Conservation (phyloP, 2,888 invertebrate species). For the Pachycephus smyrnensis region DNA sequence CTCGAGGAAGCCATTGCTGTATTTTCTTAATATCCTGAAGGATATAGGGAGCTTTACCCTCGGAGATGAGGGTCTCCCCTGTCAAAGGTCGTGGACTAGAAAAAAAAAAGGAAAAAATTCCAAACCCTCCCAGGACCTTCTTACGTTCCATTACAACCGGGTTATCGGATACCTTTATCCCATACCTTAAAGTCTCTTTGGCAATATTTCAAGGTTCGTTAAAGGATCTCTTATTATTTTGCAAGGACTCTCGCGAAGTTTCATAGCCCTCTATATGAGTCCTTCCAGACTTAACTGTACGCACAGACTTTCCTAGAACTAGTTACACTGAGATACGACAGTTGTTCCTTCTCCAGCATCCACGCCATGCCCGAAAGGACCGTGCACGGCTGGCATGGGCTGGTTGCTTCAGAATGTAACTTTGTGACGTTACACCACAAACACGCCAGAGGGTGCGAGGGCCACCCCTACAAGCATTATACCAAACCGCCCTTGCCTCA, state of each 20-base stretch:
- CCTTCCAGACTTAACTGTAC: background rate
- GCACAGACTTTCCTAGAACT: background rate
- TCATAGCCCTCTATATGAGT: background rate
- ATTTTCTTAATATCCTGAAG: slow-evolving; percentile 35
- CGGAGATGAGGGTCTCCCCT: background rate
- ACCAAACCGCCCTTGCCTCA: slow-evolving; percentile 56
- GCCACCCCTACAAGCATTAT: slow-evolving; percentile 57
- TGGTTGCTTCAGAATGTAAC: slow-evolving; percentile 47
- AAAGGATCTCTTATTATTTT: background rate
- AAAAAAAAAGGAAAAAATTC: background rate
- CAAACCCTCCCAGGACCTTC: background rate
- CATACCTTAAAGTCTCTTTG: background rate
- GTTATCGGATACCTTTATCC: background rate
- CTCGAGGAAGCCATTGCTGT: background rate
- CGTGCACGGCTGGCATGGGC: slow-evolving; percentile 33
- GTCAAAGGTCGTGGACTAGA: background rate
- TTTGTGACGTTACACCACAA: slow-evolving; percentile 62
- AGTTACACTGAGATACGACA: background rate
- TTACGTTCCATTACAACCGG: background rate
- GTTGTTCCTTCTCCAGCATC: background rate
- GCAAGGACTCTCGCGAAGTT: background rate
- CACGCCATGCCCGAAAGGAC: background rate
- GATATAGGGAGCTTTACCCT: background rate
- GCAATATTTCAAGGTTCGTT: too few relatives aligned
- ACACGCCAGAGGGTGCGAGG: slow-evolving; percentile 56